phyloP scores from a whole-genome alignment of 2,113 vertebrate genomes.

The Ammodytes marinus region DNA sequence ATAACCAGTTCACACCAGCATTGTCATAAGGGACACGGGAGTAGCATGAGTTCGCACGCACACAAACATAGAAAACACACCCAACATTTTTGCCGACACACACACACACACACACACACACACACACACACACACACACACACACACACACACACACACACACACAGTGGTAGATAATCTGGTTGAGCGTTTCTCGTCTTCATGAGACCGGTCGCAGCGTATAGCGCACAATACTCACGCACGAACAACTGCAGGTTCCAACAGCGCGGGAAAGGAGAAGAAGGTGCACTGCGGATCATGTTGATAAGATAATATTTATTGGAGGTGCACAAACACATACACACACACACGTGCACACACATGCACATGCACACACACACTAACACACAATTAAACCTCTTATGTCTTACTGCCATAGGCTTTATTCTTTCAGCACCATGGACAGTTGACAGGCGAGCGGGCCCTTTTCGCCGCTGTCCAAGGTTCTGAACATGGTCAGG shows the following conservation, averaged over 20 bases:
- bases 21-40: slow-evolving; percentile 23
- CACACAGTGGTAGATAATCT: slow-evolving; percentile 26
- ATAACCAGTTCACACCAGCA: slow-evolving; percentile 48
- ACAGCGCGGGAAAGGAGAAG: not conserved
- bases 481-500: slow-evolving; percentile 35
- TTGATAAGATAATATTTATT: slow-evolving; percentile 12
- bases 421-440: slow-evolving; percentile 52
- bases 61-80: too few relatives aligned
- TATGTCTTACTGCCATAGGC: not conserved
- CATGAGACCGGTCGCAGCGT: slow-evolving; percentile 58
- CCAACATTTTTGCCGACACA: too few relatives aligned
- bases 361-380: not conserved
- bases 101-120: not conserved
- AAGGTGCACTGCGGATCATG: not conserved
- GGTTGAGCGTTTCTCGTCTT: slow-evolving; percentile 37
- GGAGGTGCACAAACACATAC: not conserved
- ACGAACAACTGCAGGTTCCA: slow-evolving; percentile 42
- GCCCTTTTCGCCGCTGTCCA: slow-evolving; percentile 22
- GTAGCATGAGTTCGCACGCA: not conserved
- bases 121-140: not conserved
- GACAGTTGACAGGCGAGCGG: slow-evolving; percentile 26
- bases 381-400: not conserved
- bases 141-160: not conserved
- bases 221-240: slow-evolving; percentile 31
- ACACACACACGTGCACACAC: not conserved